phyloP scores from a whole-genome alignment of 2,888 invertebrate species.

The Folsomia candida region DNA sequence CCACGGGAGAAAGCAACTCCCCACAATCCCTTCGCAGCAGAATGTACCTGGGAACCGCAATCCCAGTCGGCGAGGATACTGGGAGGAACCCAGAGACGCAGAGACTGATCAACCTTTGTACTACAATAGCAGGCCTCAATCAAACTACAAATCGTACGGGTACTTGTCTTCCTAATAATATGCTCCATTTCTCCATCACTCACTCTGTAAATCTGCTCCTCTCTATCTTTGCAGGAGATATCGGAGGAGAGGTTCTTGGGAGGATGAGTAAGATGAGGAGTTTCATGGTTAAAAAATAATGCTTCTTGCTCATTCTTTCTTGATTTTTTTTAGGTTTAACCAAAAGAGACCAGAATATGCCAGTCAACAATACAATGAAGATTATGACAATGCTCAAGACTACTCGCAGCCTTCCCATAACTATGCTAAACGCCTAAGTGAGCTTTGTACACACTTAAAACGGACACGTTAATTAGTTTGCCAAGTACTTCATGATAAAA shows the following conservation, averaged over 20 bases:
- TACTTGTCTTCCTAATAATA: too few species aligned
- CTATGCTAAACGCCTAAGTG: conserved; percentile 49
- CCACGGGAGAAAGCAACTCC: conserved; percentile 37
- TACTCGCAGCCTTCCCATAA: conserved; percentile 44
- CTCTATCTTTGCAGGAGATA: conserved; percentile 22
- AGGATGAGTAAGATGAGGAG: conserved; percentile 22
- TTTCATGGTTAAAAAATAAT: too few species aligned
- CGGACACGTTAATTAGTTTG: too few species aligned
- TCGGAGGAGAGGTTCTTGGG: conserved; percentile 27
- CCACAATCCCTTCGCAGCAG: conserved; percentile 38
- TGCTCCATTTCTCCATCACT: background rate
- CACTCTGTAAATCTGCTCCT: background rate
- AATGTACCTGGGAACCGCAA: conserved; percentile 17
- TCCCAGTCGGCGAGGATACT: conserved; percentile 53
- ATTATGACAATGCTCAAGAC: conserved; percentile 45
- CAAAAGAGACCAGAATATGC: conserved; percentile 36
- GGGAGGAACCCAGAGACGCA: conserved; percentile 56
- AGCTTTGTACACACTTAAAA: conserved; percentile 9
- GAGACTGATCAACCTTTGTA: conserved; percentile 73
- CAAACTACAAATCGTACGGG: conserved; percentile 61
- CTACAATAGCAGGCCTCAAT: conserved; percentile 81
- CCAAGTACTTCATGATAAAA: background rate
- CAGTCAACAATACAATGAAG: conserved; percentile 45
- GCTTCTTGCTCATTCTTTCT: too few species aligned
- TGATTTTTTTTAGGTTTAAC: background rate